Base-by-base conservation (phyloP, 2,888 invertebrate genomes). In the Patella caerulea region DNA sequence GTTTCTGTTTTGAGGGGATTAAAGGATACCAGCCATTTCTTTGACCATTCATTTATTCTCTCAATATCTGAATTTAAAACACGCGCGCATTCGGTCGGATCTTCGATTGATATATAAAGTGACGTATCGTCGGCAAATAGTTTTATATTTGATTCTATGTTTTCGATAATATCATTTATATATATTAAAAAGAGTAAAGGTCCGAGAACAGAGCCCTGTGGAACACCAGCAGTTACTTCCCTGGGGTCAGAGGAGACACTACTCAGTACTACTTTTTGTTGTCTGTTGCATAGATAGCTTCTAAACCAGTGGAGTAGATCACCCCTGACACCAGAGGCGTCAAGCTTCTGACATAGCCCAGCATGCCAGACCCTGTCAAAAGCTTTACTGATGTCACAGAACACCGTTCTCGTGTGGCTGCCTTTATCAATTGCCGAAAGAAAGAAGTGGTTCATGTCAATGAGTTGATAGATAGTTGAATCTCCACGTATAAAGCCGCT, bases 131-230 rank as follows among this genome's bases (percentile, higher is more conserved):
- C 65, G 7, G 65, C 65, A 19, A 65, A 65, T 65, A 65, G n/a
- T 65, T 19, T n/a, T 19, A 65, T 65, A 14, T 65, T 65, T 19
- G 65, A 65, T 65, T 14, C 24, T 19, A 65, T 65, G 24, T n/a
- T 19, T 19, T 14, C 7, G n/a, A 19, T 65, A 3, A 65, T 65
- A 12, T 65, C 65, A 65, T n/a, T 65, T 9, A 65, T 65, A 65
- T 65, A 65, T 65, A 65, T 65, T 19, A 65, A 19, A 65, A 65
- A 65, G n/a, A 65, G 24, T 65, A 65, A 19, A 19, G 65, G 65
- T 14, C 65, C 65, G 65, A 65, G 65, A 19, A 65, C 65, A 19
- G 65, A 65, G n/a, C 65, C 65, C 65, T 65, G 65, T n/a, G 65
- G 65, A 19, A 65, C 65, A n/a, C 65, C 65, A 65, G 65, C 65